These are phyloP conservation scores for Hippolais icterina DNA, from an alignment of 2,113 vertebrate species.

Conservation along the genomic window DNA sequence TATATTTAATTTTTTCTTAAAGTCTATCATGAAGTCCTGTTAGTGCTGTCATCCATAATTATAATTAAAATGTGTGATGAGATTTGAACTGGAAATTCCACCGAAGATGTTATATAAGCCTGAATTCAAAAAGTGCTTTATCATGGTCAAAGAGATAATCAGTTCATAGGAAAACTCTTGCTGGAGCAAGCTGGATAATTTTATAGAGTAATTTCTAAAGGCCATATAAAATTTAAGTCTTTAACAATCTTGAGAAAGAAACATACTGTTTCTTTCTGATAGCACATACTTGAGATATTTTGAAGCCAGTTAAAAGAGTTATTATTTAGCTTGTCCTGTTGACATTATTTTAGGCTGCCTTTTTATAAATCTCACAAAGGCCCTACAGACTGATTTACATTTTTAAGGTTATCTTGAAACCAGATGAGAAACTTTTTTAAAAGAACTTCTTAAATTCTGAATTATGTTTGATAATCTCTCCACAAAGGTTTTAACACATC, in stretches of 20 bases:
- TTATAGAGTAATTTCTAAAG: not conserved
- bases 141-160: not conserved
- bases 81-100: not conserved
- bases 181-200: not conserved
- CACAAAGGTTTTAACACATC: not conserved
- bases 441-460: not conserved
- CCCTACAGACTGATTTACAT: not conserved
- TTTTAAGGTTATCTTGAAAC: not conserved
- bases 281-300: not conserved
- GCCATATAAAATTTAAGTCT: not conserved
- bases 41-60: not conserved
- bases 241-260: not conserved
- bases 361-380: not conserved
- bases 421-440: not conserved
- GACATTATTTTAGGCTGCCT: not conserved
- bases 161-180: not conserved
- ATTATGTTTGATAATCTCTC: not conserved
- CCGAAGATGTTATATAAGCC: not conserved
- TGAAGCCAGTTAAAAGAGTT: not conserved
- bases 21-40: not conserved
- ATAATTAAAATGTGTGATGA: not conserved
- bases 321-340: not conserved
- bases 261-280: not conserved
- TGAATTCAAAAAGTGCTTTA: not conserved
- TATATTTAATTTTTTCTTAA: not conserved